phyloP scores from a whole-genome alignment of 2,113 vertebrate genomes.

The Hemicordylus capensis region DNA sequence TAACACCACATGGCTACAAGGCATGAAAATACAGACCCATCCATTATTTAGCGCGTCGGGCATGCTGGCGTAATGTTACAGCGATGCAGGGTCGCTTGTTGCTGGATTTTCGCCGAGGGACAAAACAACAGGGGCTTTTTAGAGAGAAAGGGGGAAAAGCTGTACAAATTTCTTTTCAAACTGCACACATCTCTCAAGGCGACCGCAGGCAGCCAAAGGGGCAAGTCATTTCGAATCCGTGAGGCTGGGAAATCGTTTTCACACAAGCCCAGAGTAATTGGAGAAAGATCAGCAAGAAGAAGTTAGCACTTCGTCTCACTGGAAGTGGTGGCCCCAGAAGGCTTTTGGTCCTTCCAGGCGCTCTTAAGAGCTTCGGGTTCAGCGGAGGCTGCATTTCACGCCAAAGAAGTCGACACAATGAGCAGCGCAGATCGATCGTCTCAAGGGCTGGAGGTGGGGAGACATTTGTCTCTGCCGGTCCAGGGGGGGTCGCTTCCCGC shows the following conservation, averaged over 20 bases:
- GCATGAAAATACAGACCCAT: slow-evolving; percentile 27
- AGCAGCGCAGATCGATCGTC: neutral
- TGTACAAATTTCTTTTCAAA: neutral
- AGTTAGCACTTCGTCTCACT: neutral
- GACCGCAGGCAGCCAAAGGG: neutral
- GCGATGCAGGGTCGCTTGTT: neutral
- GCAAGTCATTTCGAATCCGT: neutral
- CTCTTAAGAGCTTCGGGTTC: too few species aligned
- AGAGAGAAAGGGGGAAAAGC: neutral
- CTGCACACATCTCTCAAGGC: neutral
- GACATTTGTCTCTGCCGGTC: neutral
- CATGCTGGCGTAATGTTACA: neutral
- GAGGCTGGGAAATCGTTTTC: slow-evolving; percentile 3
- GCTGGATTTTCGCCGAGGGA: slow-evolving; percentile 9
- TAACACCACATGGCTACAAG: slow-evolving; percentile 30
- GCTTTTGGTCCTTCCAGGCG: neutral
- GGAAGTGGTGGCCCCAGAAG: neutral
- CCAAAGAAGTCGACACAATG: too few species aligned
- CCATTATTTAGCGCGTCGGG: neutral
- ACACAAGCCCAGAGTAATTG: neutral
- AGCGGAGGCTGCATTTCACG: too few species aligned
- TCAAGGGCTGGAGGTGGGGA: neutral
- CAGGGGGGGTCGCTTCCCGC: neutral
- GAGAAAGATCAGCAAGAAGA: accelerated
- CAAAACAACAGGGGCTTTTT: neutral